Evolutionary conservation across 2,113 vertebrate genomes (phyloP).

Genomic region (Spheniscus mendiculus): DNA sequence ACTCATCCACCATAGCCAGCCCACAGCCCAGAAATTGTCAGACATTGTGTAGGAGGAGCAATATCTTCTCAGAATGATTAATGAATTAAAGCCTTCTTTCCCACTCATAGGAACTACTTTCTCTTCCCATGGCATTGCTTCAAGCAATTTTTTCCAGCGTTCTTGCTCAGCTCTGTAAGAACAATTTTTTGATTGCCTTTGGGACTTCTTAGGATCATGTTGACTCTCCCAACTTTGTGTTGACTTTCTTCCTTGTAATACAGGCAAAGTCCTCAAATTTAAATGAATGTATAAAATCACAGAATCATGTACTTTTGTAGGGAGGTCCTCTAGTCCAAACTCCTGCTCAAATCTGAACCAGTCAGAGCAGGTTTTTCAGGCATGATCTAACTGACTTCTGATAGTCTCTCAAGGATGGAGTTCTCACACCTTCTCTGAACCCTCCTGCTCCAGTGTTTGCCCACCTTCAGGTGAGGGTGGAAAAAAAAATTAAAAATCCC

Average conservation of each 20-base stretch:
- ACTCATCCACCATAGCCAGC: background rate
- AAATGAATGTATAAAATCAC: background rate
- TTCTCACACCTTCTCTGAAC: background rate
- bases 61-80: background rate
- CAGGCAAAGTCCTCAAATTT: background rate
- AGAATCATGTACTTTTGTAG: background rate
- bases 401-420: accelerated
- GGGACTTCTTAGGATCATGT: background rate
- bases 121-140: background rate
- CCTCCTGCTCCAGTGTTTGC: background rate
- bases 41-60: background rate
- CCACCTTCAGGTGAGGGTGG: background rate
- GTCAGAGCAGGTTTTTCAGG: background rate
- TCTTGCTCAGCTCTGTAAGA: background rate
- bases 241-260: background rate
- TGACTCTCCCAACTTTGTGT: background rate
- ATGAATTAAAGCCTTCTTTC: background rate
- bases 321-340: accelerated
- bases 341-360: background rate
- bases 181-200: background rate
- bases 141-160: background rate
- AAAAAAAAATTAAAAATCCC: background rate
- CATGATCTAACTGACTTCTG: background rate
- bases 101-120: background rate
- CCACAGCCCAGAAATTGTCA: background rate